phyloP scores from a whole-genome alignment of 2,888 invertebrate genomes.

The Willowsia nigromaculata region DNA sequence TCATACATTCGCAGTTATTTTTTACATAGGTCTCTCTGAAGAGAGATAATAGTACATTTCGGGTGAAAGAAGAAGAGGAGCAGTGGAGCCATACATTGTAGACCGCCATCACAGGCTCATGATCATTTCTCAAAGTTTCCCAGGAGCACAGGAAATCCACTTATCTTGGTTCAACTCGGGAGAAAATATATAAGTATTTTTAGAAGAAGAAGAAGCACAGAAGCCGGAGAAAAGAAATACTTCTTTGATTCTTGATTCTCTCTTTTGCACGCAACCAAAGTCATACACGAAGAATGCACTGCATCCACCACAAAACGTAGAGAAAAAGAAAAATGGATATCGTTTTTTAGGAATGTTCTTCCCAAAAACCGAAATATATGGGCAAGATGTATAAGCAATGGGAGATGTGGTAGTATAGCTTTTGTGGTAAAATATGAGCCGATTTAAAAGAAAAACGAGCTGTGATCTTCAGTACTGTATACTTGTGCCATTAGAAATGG shows the following conservation, averaged over 20 bases:
- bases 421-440: conserved; percentile 21
- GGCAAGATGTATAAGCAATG: background rate
- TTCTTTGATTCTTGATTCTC: conserved; percentile 27
- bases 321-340: conserved; percentile 9
- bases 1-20: conserved; percentile 22
- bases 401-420: too few relatives aligned
- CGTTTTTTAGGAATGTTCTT: background rate
- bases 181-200: too few relatives aligned
- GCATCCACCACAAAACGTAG: background rate
- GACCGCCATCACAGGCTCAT: background rate
- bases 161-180: conserved; percentile 52
- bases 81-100: background rate
- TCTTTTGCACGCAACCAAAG: conserved; percentile 21
- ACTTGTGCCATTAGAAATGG: too few relatives aligned
- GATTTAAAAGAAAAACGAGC: conserved; percentile 41
- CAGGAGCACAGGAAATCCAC: conserved; percentile 67
- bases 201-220: background rate
- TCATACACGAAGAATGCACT: conserved; percentile 5
- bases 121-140: conserved; percentile 64
- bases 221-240: background rate
- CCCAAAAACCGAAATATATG: background rate
- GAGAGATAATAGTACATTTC: background rate
- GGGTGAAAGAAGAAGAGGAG: background rate
- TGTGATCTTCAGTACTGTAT: background rate
- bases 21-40: background rate